A percentile compares a stretch with the other conserved stretches of the same genome.
Evolutionary conservation across 2,797 vertebrate genomes (phyloP).

Genomic region (Australoheros facetus): DNA sequence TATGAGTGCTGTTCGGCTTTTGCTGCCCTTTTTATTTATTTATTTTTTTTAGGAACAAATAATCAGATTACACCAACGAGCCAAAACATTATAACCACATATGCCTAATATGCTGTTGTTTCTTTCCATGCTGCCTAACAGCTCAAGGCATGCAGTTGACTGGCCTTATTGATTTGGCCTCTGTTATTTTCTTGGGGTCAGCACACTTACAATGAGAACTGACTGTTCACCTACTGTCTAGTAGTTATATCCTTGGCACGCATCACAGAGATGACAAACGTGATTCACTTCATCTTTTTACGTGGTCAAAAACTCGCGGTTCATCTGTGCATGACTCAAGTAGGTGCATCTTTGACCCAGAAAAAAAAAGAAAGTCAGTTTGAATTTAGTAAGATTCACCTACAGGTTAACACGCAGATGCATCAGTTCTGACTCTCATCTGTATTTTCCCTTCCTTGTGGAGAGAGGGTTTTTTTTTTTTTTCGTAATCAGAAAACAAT

Average conservation of each 20-base stretch:
- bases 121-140: background rate
- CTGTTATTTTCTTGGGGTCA: background rate
- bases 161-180: background rate
- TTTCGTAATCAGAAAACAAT: constrained; percentile 43
- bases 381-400: constrained; percentile 45
- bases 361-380: constrained; percentile 44
- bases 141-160: background rate
- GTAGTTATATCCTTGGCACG: background rate
- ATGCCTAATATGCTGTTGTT: background rate
- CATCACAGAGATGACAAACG: background rate
- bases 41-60: background rate
- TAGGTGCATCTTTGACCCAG: constrained; percentile 24
- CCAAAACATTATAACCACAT: background rate
- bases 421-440: constrained; percentile 50
- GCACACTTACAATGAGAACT: background rate
- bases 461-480: constrained; percentile 39
- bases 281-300: background rate
- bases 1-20: background rate
- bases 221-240: background rate
- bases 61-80: background rate
- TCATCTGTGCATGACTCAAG: constrained; percentile 18
- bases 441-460: constrained; percentile 16
- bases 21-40: background rate
- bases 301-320: background rate
- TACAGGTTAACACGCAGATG: constrained; percentile 2